These are phyloP conservation scores for Actenoides hombroni DNA, from an alignment of 2,113 vertebrate species.

Conservation along the genomic window DNA sequence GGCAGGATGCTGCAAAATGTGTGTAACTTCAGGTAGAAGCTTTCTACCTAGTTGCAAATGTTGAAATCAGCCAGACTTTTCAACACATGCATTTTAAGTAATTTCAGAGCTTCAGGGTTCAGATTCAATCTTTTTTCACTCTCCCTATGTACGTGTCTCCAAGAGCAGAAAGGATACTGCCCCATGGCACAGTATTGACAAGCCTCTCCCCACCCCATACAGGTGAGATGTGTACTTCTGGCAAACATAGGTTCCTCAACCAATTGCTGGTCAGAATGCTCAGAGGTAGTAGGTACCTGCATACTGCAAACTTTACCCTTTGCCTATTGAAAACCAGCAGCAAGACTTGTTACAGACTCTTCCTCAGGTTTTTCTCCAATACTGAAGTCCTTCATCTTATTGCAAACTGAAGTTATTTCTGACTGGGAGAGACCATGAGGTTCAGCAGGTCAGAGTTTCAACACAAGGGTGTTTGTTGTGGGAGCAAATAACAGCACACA, in stretches of 20 bases:
- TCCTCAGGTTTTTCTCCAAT: neutral
- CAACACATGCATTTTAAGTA: neutral
- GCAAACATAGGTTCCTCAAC: neutral
- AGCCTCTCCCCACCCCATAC: neutral
- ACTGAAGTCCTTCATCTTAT: neutral
- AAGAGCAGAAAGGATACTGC: neutral
- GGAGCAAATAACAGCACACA: neutral
- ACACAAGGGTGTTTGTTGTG: neutral
- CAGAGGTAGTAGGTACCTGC: neutral
- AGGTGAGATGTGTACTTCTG: neutral
- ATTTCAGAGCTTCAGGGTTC: neutral
- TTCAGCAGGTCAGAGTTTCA: neutral
- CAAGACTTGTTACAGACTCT: neutral
- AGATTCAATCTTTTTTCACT: neutral
- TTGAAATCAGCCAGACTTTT: neutral
- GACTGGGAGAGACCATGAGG: neutral
- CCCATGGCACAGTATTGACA: neutral
- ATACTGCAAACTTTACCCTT: neutral
- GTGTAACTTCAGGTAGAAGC: neutral
- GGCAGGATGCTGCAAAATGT: neutral
- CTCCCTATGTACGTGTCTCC: neutral
- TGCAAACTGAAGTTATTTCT: neutral
- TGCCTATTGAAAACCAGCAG: neutral
- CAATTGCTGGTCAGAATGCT: neutral
- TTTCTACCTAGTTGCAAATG: neutral